phyloP scores from a whole-genome alignment of 2,888 invertebrate genomes.

The Coenonympha arcania region DNA sequence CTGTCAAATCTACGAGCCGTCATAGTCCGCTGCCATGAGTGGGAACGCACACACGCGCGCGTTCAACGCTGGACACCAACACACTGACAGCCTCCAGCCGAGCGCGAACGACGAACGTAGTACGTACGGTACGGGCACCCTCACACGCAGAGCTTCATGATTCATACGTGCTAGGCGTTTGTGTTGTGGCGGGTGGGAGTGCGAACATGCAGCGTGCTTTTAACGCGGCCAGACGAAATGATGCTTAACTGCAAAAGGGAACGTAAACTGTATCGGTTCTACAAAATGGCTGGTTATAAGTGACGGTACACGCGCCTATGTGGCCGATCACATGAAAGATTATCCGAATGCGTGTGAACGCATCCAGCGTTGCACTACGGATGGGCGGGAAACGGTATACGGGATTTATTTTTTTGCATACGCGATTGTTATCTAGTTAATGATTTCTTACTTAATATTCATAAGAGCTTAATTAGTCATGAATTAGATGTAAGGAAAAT shows the following conservation, averaged over 20 bases:
- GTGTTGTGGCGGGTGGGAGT: slow-evolving; percentile 71
- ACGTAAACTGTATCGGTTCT: slow-evolving; percentile 59
- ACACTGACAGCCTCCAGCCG: slow-evolving; percentile 68
- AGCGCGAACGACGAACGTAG: slow-evolving; percentile 64
- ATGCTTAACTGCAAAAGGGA: slow-evolving; percentile 65
- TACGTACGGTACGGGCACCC: slow-evolving; percentile 61
- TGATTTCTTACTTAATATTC: slow-evolving; percentile 38
- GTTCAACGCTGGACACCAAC: slow-evolving; percentile 61
- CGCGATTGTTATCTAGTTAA: slow-evolving; percentile 41
- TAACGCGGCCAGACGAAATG: slow-evolving; percentile 71
- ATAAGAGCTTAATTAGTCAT: slow-evolving; percentile 9
- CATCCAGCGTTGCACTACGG: slow-evolving; percentile 58
- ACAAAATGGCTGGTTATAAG: slow-evolving; percentile 65
- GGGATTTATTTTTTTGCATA: slow-evolving; percentile 45
- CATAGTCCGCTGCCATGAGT: slow-evolving; percentile 75
- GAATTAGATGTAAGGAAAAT: neutral
- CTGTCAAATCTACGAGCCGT: slow-evolving; percentile 76
- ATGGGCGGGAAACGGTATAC: slow-evolving; percentile 62
- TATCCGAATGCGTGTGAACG: slow-evolving; percentile 71
- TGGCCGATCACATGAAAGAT: slow-evolving; percentile 69
- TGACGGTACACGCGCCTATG: slow-evolving; percentile 54
- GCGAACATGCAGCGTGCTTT: slow-evolving; percentile 73
- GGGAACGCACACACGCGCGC: slow-evolving; percentile 66
- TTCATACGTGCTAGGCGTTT: slow-evolving; percentile 61
- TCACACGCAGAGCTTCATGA: slow-evolving; percentile 53